Conservation (phyloP, 2,113 vertebrate species). For the Cervus canadensis region DNA sequence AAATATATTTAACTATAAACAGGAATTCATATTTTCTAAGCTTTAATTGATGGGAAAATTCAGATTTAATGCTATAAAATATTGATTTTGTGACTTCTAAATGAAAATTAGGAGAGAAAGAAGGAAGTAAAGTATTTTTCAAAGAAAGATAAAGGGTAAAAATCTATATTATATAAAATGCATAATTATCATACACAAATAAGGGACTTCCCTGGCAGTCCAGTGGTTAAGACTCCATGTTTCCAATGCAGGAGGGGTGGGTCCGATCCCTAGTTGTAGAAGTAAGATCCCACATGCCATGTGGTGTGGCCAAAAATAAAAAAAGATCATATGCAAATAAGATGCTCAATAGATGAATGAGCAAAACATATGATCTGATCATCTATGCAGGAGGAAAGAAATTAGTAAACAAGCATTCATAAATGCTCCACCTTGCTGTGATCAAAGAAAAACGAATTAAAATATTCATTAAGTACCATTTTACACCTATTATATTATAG, state of each 20-base stretch:
- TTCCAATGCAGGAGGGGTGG: background rate
- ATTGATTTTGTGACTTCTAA: constrained; percentile 3
- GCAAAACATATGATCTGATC: constrained; percentile 14
- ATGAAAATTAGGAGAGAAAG: constrained; percentile 5
- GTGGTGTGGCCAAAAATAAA: background rate
- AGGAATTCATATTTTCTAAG: background rate
- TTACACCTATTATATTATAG: constrained; percentile 58
- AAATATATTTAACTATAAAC: background rate
- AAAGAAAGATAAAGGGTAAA: background rate
- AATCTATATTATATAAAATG: background rate
- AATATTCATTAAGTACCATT: constrained; percentile 54
- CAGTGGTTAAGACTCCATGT: background rate
- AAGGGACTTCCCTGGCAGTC: background rate
- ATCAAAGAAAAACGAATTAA: constrained; percentile 64
- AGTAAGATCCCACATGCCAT: background rate
- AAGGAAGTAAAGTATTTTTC: background rate
- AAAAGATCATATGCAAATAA: background rate
- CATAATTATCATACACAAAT: constrained; percentile 13
- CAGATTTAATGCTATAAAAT: background rate
- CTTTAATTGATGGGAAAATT: background rate
- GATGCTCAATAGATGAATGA: background rate
- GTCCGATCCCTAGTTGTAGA: background rate
- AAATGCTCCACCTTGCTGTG: constrained; percentile 53
- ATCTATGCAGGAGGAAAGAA: constrained; percentile 19
- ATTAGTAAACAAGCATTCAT: constrained; percentile 35